Evolutionary conservation across 2,113 vertebrate genomes (phyloP), one percentile per base, ranked within the genome.

Genomic region (Panthera tigris): DNA sequence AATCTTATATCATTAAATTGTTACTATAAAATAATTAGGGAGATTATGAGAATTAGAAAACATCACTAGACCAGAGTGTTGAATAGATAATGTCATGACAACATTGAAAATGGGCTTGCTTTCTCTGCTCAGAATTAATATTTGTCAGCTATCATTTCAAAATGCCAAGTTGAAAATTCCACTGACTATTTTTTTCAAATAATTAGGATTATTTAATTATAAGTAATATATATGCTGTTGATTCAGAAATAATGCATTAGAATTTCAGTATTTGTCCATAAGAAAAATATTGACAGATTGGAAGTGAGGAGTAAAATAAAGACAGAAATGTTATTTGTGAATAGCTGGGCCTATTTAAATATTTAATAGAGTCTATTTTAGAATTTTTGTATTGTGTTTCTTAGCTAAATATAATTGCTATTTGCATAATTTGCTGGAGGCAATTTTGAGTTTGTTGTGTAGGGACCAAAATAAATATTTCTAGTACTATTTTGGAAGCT

Each of bases 371-470:
- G 19, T 39, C 4, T 89, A 18, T 29, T 97, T 95, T 91, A 66
- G 33, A 89, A 31, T 95, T 78, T 73, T 95, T 76, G n/a, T 71
- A 79, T 0, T 57, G 13, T 11, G 11, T 87, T 97, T 97, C 79
- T 96, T 97, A 89, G 3, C 55, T 95, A 84, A 68, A 74, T 23
- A 36, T 97, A 76, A 95, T 92, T 94, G 19, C 3, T 83, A 13
- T 10, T 33, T 45, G 31, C 73, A 94, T 97, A 86, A 63, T 82
- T 97, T 93, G 16, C 96, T 97, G 91, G 89, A 96, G 79, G 1
- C 95, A 97, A 87, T 93, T 18, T 90, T 97, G 82, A 97, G 45
- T 21, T 94, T 95, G 27, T 83, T 93, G n/a, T 89, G 2, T 79
- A 41, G 96, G 48, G 92, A 97, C 41, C 73, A 61, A 94, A 71